These are phyloP conservation scores for Diarsia mendica DNA, from an alignment of 2,888 invertebrate species.

Conservation along the genomic window DNA sequence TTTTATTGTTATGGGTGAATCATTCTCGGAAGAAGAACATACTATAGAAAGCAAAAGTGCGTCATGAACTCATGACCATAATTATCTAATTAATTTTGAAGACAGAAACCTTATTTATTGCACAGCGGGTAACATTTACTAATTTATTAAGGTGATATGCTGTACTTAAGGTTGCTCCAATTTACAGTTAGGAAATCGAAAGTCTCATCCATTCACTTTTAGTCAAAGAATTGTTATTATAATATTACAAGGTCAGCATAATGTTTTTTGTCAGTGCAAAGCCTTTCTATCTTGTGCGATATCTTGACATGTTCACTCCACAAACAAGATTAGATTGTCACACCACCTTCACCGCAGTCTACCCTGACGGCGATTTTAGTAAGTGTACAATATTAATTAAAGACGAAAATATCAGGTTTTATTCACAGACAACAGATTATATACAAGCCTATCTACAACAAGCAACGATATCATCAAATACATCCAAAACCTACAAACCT, in stretches of 20 bases:
- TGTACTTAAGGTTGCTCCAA: not conserved
- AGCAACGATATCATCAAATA: not conserved
- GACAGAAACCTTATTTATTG: not conserved
- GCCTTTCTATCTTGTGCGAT: too few species aligned
- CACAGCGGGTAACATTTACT: not conserved
- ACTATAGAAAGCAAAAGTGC: slow-evolving; percentile 34
- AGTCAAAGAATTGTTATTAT: not conserved
- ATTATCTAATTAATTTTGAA: not conserved
- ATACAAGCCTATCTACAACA: not conserved
- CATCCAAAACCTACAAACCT: not conserved
- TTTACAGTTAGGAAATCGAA: not conserved
- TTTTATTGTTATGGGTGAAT: slow-evolving; percentile 21
- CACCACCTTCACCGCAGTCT: too few species aligned
- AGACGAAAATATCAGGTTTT: too few species aligned
- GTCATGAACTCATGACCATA: not conserved
- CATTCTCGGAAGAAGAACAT: slow-evolving; percentile 25
- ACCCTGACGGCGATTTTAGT: too few species aligned
- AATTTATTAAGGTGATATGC: not conserved
- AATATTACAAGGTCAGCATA: not conserved
- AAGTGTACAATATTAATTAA: too few species aligned
- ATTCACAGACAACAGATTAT: not conserved
- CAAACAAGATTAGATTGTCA: too few species aligned
- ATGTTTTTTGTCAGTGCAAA: too few species aligned
- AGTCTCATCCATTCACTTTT: not conserved
- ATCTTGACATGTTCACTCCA: too few species aligned